Evolutionary conservation across 2,888 invertebrate genomes (phyloP).

Genomic region (Drosophila recens): DNA sequence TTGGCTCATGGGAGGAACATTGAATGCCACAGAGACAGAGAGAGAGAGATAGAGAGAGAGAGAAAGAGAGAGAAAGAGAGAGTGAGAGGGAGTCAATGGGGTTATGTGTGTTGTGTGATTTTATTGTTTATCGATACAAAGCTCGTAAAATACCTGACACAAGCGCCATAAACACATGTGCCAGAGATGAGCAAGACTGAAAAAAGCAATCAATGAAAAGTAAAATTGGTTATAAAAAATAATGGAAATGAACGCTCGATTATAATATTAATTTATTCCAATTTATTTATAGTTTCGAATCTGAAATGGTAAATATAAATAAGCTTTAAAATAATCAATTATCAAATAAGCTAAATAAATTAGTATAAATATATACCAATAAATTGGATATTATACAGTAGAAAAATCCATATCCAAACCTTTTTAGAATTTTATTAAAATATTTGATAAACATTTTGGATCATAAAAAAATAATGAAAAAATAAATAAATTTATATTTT

Average conservation of each 20-base stretch:
- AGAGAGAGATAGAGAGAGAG: not conserved
- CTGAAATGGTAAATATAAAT: not conserved
- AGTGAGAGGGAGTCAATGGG: not conserved
- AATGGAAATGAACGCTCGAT: not conserved
- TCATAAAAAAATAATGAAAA: too few relatives aligned
- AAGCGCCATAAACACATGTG: constrained; percentile 45
- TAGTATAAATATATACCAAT: too few relatives aligned
- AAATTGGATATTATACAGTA: too few relatives aligned
- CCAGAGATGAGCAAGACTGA: constrained; percentile 33
- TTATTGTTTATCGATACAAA: constrained; percentile 77
- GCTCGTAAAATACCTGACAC: constrained; percentile 73
- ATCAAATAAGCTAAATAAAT: not conserved
- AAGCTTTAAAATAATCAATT: not conserved
- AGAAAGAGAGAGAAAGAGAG: not conserved
- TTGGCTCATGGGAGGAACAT: not conserved
- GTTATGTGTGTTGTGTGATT: constrained; percentile 42
- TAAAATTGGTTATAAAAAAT: constrained; percentile 3
- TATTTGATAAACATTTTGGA: too few relatives aligned
- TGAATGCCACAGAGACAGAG: not conserved
- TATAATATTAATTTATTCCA: not conserved
- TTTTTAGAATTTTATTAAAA: too few relatives aligned
- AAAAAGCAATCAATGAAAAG: constrained; percentile 21
- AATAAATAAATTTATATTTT: too few relatives aligned
- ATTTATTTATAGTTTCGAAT: constrained; percentile 1
- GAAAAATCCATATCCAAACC: too few relatives aligned